Evolutionary conservation across 2,113 vertebrate species (phyloP).

Genomic region (Polypterus bichir): DNA sequence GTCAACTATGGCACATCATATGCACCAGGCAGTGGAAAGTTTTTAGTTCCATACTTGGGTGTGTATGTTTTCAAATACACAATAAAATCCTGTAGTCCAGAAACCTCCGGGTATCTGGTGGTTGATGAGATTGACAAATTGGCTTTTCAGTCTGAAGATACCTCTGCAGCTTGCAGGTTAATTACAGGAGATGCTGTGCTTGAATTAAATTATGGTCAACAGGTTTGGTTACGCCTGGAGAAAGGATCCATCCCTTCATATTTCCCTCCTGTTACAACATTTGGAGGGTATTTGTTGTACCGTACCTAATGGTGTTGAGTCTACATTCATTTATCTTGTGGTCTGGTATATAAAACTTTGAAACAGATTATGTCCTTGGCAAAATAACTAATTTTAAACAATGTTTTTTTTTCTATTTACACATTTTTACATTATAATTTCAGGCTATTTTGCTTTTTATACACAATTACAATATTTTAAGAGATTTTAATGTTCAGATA

Average conservation of each 20-base stretch:
- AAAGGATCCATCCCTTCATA: slow-evolving; percentile 49
- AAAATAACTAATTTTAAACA: no score
- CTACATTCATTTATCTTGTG: no score
- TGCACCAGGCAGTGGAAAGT: slow-evolving; percentile 53
- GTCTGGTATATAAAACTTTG: no score
- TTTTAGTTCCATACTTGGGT: slow-evolving; percentile 55
- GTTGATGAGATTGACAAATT: slow-evolving; percentile 59
- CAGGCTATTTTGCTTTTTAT: no score
- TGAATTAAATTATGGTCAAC: slow-evolving; percentile 61
- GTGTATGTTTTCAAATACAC: slow-evolving; percentile 63
- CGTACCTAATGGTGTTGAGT: slow-evolving; percentile 37
- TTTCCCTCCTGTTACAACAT: slow-evolving; percentile 57
- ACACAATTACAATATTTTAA: no score
- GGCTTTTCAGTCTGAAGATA: slow-evolving; percentile 51
- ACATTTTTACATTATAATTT: no score
- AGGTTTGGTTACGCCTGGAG: slow-evolving; percentile 58
- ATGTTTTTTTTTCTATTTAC: no score
- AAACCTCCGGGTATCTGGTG: slow-evolving; percentile 54
- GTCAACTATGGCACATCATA: slow-evolving; percentile 61
- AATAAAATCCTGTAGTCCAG: slow-evolving; percentile 50
- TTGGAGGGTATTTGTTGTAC: slow-evolving; percentile 61
- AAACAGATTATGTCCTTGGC: no score
- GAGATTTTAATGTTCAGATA: no score
- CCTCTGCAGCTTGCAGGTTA: slow-evolving; percentile 37
- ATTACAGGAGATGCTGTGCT: slow-evolving; percentile 57